Conservation (phyloP, 2,113 vertebrate species). For the Erythrolamprus reginae region DNA sequence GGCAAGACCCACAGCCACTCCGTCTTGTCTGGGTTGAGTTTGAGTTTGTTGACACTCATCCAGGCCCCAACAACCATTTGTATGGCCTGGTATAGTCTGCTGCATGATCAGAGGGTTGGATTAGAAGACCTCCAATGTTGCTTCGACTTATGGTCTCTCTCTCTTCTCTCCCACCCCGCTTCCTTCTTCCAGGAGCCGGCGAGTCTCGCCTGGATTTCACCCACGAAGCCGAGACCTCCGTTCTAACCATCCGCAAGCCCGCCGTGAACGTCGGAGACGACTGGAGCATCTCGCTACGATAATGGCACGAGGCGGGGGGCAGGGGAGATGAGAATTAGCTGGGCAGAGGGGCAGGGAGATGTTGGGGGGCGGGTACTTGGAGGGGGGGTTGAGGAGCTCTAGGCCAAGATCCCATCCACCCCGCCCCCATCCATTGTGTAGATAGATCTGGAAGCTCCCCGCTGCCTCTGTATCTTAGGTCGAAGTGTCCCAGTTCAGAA, state of each 20-base stretch:
- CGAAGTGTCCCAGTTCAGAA: neutral
- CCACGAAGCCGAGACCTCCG: constrained; percentile 74
- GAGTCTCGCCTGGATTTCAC: constrained; percentile 77
- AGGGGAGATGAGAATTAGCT: neutral
- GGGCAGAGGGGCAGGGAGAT: neutral
- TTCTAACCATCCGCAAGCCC: constrained; percentile 82
- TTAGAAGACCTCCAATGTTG: neutral
- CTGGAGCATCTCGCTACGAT: constrained; percentile 79
- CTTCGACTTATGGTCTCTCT: neutral
- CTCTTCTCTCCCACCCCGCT: neutral
- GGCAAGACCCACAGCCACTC: too few species aligned
- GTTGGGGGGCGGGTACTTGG: neutral
- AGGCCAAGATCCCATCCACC: neutral
- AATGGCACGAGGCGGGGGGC: constrained; percentile 43
- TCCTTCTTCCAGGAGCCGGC: constrained; percentile 61
- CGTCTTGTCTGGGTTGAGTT: too few species aligned
- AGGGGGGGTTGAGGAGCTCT: neutral
- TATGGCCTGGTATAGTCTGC: too few species aligned
- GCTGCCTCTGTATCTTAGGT: neutral
- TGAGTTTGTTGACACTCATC: too few species aligned
- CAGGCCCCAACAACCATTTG: too few species aligned
- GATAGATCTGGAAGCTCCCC: neutral
- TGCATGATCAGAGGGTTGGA: too few species aligned
- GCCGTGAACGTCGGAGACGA: constrained; percentile 74
- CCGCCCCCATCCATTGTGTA: too few species aligned